Base-by-base conservation (phyloP, 2,888 invertebrate genomes). In the Dynastes hyllus region DNA sequence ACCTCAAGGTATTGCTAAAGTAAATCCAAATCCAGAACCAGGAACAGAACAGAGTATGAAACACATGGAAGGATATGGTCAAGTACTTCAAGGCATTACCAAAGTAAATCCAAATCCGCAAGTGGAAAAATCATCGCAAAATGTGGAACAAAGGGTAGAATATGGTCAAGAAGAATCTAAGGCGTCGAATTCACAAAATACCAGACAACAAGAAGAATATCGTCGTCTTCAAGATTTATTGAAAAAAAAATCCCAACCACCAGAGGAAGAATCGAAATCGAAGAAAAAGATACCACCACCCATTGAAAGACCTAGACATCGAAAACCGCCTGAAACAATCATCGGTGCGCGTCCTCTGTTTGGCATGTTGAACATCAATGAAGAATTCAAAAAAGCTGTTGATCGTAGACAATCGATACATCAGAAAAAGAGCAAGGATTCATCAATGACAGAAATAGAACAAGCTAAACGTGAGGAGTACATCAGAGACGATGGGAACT, bases 331-430 rank as follows among this genome's bases (percentile, higher is more conserved):
- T 9, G 87, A 89, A 81, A 85, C 88, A 2, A 86, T 89, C 0
- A 87, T 88, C 32, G 89, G 89, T 2, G 89, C 89, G 0, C 84
- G 88, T 65, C 89, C 89, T 5, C 81, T 89, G 40, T 89, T 89
- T 81, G 88, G 89, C 0, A 87, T 87, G 80, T 79, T 87, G 8
- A 87, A 89, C 79, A 87, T 89, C 58, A 89, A 89, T 81, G 84
- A 85, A 5, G 89, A 89, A 83, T 87, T 89, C 80, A 87, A 88
- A 82, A 89, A 88, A 84, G 88, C 88, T 9, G 80, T 89, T 9
- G 84, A 85, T 22, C 85, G 86, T 0, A 84, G 87, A 80, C 81
- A 87, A 78, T 85, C 86, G 2, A 78, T 82, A 76, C 81, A 81
- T 77, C 84, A 85, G 2, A 86, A 86, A 81, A 83, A 86, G 61